Evolutionary conservation across 2,888 invertebrate genomes (phyloP).

Genomic region (Lordiphosa andalusiaca): DNA sequence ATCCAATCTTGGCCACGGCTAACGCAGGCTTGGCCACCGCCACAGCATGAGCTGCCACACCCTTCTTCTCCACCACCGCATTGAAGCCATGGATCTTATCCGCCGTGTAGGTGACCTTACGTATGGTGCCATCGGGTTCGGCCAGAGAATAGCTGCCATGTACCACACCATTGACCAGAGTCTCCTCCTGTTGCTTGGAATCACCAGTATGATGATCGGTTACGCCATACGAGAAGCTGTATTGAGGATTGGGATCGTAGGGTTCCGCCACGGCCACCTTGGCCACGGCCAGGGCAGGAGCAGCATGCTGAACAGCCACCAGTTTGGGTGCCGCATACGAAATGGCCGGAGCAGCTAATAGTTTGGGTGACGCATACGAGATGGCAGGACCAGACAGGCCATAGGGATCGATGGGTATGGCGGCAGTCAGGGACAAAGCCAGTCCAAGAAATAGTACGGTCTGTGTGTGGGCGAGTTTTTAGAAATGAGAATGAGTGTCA

Average conservation of each 20-base stretch:
- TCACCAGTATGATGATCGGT: constrained; percentile 78
- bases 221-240: constrained; percentile 78
- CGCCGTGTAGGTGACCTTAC: constrained; percentile 79
- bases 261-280: constrained; percentile 67
- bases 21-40: constrained; percentile 50
- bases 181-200: constrained; percentile 79
- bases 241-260: constrained; percentile 78
- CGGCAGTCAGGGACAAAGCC: constrained; percentile 66
- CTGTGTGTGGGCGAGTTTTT: constrained; percentile 39
- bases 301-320: constrained; percentile 55
- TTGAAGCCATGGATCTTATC: constrained; percentile 79
- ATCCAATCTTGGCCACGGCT: constrained; percentile 58
- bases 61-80: constrained; percentile 75
- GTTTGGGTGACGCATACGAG: constrained; percentile 62
- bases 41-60: constrained; percentile 14
- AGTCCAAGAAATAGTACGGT: constrained; percentile 71
- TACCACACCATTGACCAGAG: constrained; percentile 79
- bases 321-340: constrained; percentile 54
- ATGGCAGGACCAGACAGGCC: constrained; percentile 65
- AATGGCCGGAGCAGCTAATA: constrained; percentile 64
- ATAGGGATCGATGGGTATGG: constrained; percentile 67
- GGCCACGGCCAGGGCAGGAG: constrained; percentile 59
- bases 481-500: too few relatives aligned
- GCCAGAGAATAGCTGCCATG: constrained; percentile 79
- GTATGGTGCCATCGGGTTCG: constrained; percentile 79